Conservation (phyloP, 2,888 invertebrate species). For the Caenorhabditis zanzibari region DNA sequence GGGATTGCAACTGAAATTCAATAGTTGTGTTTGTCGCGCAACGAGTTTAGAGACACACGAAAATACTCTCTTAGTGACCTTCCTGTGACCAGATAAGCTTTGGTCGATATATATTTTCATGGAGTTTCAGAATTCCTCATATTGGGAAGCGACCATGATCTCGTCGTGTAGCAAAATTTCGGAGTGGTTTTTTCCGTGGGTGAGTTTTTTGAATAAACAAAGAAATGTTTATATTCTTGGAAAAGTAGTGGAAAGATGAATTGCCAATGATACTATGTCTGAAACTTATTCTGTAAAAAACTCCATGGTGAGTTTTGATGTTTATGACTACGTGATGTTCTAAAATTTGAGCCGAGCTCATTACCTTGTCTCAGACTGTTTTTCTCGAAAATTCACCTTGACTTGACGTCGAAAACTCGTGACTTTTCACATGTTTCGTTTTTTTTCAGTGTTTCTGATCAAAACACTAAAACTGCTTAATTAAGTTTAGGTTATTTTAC, state of each 20-base stretch:
- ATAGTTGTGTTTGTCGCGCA: conserved; percentile 14
- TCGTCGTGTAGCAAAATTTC: conserved; percentile 12
- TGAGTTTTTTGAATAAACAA: conserved; percentile 1
- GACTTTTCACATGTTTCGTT: conserved; percentile 24
- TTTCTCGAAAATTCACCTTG: conserved; percentile 18
- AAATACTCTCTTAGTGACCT: conserved; percentile 15
- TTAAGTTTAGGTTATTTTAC: not conserved
- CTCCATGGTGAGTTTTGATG: too few species aligned
- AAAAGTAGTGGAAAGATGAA: not conserved
- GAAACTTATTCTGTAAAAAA: not conserved
- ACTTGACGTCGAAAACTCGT: conserved; percentile 3
- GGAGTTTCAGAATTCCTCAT: not conserved
- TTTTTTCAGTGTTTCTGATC: too few species aligned
- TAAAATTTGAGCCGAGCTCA: not conserved
- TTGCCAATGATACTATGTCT: not conserved
- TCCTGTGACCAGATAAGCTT: not conserved
- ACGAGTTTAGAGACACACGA: not conserved
- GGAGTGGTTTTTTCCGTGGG: conserved; percentile 40
- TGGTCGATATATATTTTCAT: not conserved
- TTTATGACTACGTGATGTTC: not conserved
- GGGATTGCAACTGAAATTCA: conserved; percentile 13
- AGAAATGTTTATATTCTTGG: conserved; percentile 11
- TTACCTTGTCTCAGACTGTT: not conserved
- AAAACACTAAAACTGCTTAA: not conserved
- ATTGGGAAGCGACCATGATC: conserved; percentile 2